A percentile compares a stretch with the other conserved stretches of the same genome.
Conservation (phyloP, 1,140 invertebrate genomes). For the Telenomus remus region DNA sequence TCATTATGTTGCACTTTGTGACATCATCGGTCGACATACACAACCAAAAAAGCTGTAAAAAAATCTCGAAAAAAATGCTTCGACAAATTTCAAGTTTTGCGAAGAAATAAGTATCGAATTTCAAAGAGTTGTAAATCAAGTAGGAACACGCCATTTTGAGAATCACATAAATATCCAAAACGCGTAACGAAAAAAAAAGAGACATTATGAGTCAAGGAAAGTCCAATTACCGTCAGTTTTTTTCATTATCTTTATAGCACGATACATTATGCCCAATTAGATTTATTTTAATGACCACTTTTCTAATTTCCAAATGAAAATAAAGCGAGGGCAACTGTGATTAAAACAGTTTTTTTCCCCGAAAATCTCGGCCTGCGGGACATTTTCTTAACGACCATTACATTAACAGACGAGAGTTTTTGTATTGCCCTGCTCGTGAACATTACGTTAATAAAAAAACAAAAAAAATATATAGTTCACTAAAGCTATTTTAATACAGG, state of each 20-base stretch:
- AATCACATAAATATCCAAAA: too few species aligned
- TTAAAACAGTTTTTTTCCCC: constrained; percentile 7
- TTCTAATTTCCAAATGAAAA: constrained; percentile 25
- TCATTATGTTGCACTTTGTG: not conserved
- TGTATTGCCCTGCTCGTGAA: constrained; percentile 27
- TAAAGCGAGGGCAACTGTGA: constrained; percentile 10
- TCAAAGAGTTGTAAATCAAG: too few species aligned
- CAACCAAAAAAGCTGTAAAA: too few species aligned
- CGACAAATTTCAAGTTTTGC: too few species aligned
- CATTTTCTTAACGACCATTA: not conserved
- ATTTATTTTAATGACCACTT: constrained; percentile 35
- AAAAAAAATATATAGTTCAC: constrained; percentile 32
- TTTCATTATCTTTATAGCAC: constrained; percentile 26
- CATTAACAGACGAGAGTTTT: constrained; percentile 17
- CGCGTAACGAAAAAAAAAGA: constrained; percentile 1
- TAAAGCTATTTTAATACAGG: constrained; percentile 40
- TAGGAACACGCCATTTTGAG: too few species aligned
- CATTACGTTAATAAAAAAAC: constrained; percentile 29
- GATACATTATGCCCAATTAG: constrained; percentile 15
- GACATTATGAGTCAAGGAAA: constrained; percentile 8
- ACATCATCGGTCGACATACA: too few species aligned
- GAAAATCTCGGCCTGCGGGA: constrained; percentile 7
- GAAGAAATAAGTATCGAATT: too few species aligned
- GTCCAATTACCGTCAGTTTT: constrained; percentile 17
- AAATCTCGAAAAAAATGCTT: too few species aligned